Percentiles rank a stretch among this genome's conserved stretches.
These are phyloP conservation scores for Caenorhabditis sulstoni DNA, from an alignment of 2,888 invertebrate species.

Conservation along the genomic window DNA sequence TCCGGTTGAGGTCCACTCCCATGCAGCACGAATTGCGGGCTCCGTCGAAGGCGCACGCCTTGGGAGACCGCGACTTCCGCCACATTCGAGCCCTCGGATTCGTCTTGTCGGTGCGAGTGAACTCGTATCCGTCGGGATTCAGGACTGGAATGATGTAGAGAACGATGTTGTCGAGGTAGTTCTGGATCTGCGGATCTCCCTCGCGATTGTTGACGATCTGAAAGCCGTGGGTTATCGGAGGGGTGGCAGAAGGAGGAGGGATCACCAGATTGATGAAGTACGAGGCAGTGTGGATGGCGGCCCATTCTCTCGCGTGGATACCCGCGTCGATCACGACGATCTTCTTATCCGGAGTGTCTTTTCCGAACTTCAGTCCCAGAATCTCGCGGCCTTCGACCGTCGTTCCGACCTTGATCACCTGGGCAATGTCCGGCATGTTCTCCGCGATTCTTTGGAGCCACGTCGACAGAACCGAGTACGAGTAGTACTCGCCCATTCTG, in stretches of 20 bases:
- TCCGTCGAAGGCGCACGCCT: slow-evolving; percentile 71
- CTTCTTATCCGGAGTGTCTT: slow-evolving; percentile 71
- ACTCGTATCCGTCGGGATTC: slow-evolving; percentile 80
- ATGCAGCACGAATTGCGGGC: slow-evolving; percentile 73
- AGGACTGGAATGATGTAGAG: slow-evolving; percentile 77
- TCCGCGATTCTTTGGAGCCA: slow-evolving; percentile 75
- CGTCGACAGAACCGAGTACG: slow-evolving; percentile 70
- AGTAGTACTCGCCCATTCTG: slow-evolving; percentile 77
- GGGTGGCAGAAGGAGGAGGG: not conserved
- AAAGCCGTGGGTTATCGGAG: not conserved
- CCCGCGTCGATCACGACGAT: slow-evolving; percentile 79
- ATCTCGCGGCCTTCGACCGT: slow-evolving; percentile 76
- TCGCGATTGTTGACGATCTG: slow-evolving; percentile 73
- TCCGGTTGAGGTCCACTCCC: slow-evolving; percentile 79
- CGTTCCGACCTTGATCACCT: slow-evolving; percentile 73
- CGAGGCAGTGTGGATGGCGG: slow-evolving; percentile 76
- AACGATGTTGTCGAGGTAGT: slow-evolving; percentile 71
- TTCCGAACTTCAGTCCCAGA: slow-evolving; percentile 76
- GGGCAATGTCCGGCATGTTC: slow-evolving; percentile 67
- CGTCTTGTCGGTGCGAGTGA: slow-evolving; percentile 75
- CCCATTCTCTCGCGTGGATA: slow-evolving; percentile 78
- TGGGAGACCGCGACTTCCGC: slow-evolving; percentile 75
- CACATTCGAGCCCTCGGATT: slow-evolving; percentile 78
- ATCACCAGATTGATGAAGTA: slow-evolving; percentile 77
- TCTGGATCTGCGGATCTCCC: slow-evolving; percentile 65